Percentiles rank a stretch among this genome's conserved stretches.
These are phyloP conservation scores for Apotomis capreana DNA, from an alignment of 2,888 invertebrate species.

Conservation along the genomic window DNA sequence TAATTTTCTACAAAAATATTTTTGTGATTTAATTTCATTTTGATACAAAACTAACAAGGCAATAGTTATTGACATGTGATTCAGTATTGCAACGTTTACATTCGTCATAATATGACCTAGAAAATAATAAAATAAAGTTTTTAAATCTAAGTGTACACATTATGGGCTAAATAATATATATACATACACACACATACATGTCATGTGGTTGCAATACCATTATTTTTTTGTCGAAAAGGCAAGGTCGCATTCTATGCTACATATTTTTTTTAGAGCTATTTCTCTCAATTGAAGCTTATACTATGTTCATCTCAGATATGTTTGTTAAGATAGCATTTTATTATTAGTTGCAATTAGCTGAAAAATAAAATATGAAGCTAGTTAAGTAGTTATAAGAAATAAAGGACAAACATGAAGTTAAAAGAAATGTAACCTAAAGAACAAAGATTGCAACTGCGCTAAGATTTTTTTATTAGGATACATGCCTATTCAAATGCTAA, in stretches of 20 bases:
- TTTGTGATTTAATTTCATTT: slow-evolving; percentile 38
- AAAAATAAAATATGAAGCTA: not conserved
- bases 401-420: slow-evolving; percentile 45
- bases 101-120: slow-evolving; percentile 44
- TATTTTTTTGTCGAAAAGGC: slow-evolving; percentile 52
- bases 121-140: slow-evolving; percentile 53
- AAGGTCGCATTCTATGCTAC: slow-evolving; percentile 71
- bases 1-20: slow-evolving; percentile 44
- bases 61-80: slow-evolving; percentile 54
- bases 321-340: slow-evolving; percentile 9
- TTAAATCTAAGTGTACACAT: slow-evolving; percentile 37
- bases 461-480: too few relatives aligned
- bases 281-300: slow-evolving; percentile 43
- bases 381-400: slow-evolving; percentile 11
- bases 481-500: too few relatives aligned
- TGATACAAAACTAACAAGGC: slow-evolving; percentile 64
- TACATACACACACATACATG: slow-evolving; percentile 30
- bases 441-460: too few relatives aligned
- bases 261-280: slow-evolving; percentile 20
- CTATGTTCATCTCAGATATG: slow-evolving; percentile 44
- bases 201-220: slow-evolving; percentile 40
- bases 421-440: too few relatives aligned
- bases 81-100: slow-evolving; percentile 44
- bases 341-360: not conserved
- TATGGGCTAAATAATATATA: slow-evolving; percentile 36